phyloP scores from a whole-genome alignment of 2,113 vertebrate genomes.

The Promerops cafer region DNA sequence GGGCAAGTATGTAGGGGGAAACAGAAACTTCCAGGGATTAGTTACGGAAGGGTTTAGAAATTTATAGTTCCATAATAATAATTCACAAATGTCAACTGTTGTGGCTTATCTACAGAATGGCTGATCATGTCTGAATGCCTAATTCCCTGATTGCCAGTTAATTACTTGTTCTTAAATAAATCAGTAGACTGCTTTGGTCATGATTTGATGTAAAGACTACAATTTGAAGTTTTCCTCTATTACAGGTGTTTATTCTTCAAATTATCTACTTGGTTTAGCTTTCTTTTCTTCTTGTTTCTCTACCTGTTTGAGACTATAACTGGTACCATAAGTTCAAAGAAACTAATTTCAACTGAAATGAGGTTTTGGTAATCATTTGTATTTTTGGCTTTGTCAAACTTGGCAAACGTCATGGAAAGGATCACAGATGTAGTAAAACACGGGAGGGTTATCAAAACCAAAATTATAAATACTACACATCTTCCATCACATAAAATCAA shows the following conservation, averaged over 20 bases:
- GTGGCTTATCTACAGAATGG: not conserved
- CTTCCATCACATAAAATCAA: not conserved
- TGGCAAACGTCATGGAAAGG: not conserved
- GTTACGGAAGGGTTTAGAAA: not conserved
- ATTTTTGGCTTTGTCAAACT: not conserved
- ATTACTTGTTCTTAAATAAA: not conserved
- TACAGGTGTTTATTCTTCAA: not conserved
- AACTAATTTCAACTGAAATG: not conserved
- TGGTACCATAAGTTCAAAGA: not conserved
- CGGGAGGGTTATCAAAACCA: not conserved
- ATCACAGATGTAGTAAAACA: not conserved
- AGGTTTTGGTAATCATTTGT: not conserved
- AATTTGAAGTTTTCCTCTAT: not conserved
- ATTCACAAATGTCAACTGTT: not conserved
- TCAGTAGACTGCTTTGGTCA: not conserved
- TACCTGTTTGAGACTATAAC: not conserved
- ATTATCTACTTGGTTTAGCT: not conserved
- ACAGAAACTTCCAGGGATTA: not conserved
- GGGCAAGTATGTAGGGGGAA: rapidly evolving
- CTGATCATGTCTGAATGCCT: not conserved
- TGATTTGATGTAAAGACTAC: not conserved
- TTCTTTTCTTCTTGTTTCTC: not conserved
- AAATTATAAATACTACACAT: not conserved
- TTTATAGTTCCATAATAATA: too few relatives aligned
- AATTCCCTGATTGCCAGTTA: not conserved